Evolutionary conservation across 37 sponge, comb jelly and placozoan genomes (phyloP), one percentile per base, ranked within the genome.

Genomic region (Aplysina aerophoba): DNA sequence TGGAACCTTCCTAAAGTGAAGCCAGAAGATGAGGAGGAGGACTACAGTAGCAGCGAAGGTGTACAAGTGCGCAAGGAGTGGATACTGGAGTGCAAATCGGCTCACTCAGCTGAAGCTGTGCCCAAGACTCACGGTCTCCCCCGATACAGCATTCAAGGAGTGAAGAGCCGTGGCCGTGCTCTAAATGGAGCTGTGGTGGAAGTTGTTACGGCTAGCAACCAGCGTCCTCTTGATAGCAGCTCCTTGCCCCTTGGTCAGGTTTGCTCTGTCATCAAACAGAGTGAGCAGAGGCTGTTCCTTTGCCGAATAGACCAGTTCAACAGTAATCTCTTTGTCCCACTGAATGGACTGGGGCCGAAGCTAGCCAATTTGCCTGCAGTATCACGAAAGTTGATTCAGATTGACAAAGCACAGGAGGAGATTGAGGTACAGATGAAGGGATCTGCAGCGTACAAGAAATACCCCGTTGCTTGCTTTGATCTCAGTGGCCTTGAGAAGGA

Each of bases 311-410:
- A 85, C 20, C 22, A 67, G 14, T 44, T 31, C 24, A 90, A 88
- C 58, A 57, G 87, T 14, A 85, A 75, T 27, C 17, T 82, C 12
- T 93, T 93, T 59, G 81, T 31, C 59, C 94, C 94, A n/a, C 34
- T 93, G 55, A 82, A 90, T 61, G 83, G 59, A 12, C 86, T 75
- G 53, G 72, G 81, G 34, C 94, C 94, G 25, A 50, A 66, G 17
- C 50, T 93, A 11, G 53, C 72, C 21, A 93, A 93, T 75, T 73
- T 93, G 22, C 94, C 94, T 61, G 41, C 66, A 69, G 30, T 93
- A 14, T 90, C 94, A 8, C 14, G 53, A 60, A 44, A 63, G 65
- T 24, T 83, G 55, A 36, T 50, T 17, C 61, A 65, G 68, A 63
- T 75, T 40, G 78, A 75, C 20, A 75, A 53, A 15, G 78, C 78